phyloP scores from a whole-genome alignment of 2,888 invertebrate species.

The Ypsolopha sequella region DNA sequence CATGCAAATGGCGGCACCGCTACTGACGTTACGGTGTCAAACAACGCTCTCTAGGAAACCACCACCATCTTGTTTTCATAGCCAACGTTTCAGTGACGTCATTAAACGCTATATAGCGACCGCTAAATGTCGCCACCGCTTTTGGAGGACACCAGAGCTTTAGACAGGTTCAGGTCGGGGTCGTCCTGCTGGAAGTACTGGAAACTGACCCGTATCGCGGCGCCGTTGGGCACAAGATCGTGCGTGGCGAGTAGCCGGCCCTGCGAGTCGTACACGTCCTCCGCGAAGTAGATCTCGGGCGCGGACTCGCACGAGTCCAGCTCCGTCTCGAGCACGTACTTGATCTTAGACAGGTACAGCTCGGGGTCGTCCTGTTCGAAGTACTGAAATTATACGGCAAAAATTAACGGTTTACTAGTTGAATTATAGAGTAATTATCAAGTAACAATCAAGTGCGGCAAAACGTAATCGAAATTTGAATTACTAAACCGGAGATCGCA shows the following conservation, averaged over 20 bases:
- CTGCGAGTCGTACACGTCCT: constrained; percentile 86
- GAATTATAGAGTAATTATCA: background rate
- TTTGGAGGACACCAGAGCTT: too few species aligned
- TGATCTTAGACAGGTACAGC: constrained; percentile 91
- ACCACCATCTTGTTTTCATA: too few species aligned
- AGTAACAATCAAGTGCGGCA: background rate
- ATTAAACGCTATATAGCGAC: too few species aligned
- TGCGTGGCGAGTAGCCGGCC: constrained; percentile 84
- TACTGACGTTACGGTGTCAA: too few species aligned
- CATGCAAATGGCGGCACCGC: too few species aligned
- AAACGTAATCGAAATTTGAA: background rate
- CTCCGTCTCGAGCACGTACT: constrained; percentile 92
- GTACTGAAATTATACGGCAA: constrained; percentile 67
- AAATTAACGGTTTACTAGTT: background rate
- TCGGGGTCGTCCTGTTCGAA: constrained; percentile 98
- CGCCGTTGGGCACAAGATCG: constrained; percentile 88
- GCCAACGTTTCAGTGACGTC: too few species aligned
- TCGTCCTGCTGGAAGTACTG: background rate
- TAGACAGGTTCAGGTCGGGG: background rate
- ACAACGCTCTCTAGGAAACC: too few species aligned
- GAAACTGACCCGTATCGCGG: constrained; percentile 64
- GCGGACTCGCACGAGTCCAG: constrained; percentile 77
- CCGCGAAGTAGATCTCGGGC: constrained; percentile 88
- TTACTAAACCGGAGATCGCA: background rate
- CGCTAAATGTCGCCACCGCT: too few species aligned